Conservation (phyloP, 2,797 vertebrate species). For the Aldrovandia affinis region DNA sequence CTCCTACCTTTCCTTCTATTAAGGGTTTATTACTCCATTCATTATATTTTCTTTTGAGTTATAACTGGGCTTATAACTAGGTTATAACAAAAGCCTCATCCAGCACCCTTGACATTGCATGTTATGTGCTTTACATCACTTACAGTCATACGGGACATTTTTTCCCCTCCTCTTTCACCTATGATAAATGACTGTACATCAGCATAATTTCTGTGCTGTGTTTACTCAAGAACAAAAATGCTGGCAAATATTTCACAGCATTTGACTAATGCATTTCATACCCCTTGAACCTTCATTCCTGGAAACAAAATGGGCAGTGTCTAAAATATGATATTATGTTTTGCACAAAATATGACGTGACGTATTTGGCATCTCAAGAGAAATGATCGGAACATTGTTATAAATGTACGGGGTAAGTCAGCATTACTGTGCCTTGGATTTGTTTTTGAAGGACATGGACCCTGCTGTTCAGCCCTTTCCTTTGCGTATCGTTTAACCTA, state of each 20-base stretch:
- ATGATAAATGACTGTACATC: conserved; percentile 58
- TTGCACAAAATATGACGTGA: conserved; percentile 66
- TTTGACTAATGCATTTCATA: conserved; percentile 56
- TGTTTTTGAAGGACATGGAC: neutral
- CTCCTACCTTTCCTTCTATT: conserved; percentile 35
- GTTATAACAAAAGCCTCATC: conserved; percentile 34
- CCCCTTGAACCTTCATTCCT: conserved; percentile 43
- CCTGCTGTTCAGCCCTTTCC: neutral
- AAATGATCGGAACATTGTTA: neutral
- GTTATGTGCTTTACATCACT: neutral
- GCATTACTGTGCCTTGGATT: neutral
- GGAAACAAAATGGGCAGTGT: conserved; percentile 43
- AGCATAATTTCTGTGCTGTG: conserved; percentile 62
- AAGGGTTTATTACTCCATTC: conserved; percentile 40
- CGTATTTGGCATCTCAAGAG: conserved; percentile 43
- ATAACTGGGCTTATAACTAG: conserved; percentile 24
- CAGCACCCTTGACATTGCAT: conserved; percentile 27
- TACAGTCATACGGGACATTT: neutral
- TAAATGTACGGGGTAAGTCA: neutral
- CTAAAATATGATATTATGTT: conserved; percentile 53
- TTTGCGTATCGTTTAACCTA: neutral
- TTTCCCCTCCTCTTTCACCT: conserved; percentile 60
- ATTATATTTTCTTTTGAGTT: conserved; percentile 33
- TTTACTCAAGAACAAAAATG: conserved; percentile 55
- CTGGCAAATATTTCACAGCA: conserved; percentile 56